A percentile compares a stretch with the other conserved stretches of the same genome.
These are phyloP conservation scores for Congeria kusceri DNA, from an alignment of 2,888 invertebrate species.

Conservation along the genomic window DNA sequence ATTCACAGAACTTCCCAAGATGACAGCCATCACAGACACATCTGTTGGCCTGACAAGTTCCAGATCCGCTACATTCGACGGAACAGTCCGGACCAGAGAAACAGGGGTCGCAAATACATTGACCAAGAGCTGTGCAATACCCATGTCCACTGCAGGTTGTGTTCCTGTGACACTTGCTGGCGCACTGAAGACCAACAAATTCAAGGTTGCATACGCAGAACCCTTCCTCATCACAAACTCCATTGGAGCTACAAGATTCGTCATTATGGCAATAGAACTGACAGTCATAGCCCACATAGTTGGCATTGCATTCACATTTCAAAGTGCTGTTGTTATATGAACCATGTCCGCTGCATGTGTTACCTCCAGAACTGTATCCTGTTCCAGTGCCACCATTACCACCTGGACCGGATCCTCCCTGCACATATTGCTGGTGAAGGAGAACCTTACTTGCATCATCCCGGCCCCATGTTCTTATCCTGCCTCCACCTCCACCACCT, in stretches of 20 bases:
- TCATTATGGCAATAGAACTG: constrained; percentile 66
- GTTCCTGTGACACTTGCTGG: constrained; percentile 64
- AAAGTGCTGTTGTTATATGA: constrained; percentile 36
- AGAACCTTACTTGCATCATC: constrained; percentile 66
- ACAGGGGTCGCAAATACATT: constrained; percentile 76
- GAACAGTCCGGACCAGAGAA: constrained; percentile 73
- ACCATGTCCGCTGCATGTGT: constrained; percentile 70
- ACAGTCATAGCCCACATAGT: constrained; percentile 72
- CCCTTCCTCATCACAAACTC: constrained; percentile 66
- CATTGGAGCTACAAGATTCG: constrained; percentile 66
- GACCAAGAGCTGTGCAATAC: constrained; percentile 68
- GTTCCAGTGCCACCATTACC: constrained; percentile 57
- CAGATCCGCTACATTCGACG: constrained; percentile 67
- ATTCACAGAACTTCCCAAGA: constrained; percentile 72
- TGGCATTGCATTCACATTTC: constrained; percentile 65
- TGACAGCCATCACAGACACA: constrained; percentile 74
- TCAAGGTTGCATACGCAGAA: constrained; percentile 70
- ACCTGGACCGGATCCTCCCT: constrained; percentile 50
- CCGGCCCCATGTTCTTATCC: constrained; percentile 65
- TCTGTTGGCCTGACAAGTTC: constrained; percentile 64
- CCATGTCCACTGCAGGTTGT: constrained; percentile 72
- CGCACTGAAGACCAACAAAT: constrained; percentile 72
- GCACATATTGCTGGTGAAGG: constrained; percentile 46
- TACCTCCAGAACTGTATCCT: constrained; percentile 39
- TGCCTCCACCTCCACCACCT: constrained; percentile 76